Conservation (phyloP, 2,113 vertebrate species). For the Oriolus oriolus region DNA sequence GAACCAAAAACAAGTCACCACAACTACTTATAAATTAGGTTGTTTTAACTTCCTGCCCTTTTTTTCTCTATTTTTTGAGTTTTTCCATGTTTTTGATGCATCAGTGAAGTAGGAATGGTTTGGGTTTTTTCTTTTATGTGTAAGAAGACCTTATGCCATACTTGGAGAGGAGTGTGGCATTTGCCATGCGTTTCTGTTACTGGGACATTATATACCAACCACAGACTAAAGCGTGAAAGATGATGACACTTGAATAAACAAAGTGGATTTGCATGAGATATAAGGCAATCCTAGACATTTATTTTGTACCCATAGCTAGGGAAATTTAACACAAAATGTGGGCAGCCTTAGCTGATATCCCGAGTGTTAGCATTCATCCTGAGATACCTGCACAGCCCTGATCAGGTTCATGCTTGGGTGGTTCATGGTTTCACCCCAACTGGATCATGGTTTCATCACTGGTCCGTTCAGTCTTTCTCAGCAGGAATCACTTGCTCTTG, state of each 20-base stretch:
- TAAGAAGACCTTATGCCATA: neutral
- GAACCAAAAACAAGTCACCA: too few species aligned
- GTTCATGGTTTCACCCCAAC: too few species aligned
- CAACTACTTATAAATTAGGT: neutral
- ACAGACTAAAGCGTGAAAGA: neutral
- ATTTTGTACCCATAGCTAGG: neutral
- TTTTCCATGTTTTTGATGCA: neutral
- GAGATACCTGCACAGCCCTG: neutral
- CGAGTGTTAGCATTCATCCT: neutral
- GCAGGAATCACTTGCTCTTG: neutral
- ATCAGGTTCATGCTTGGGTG: too few species aligned
- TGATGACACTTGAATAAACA: neutral
- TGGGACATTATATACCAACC: neutral
- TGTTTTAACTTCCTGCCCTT: neutral
- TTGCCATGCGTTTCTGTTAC: neutral
- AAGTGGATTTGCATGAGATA: neutral
- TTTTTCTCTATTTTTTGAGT: rapidly evolving
- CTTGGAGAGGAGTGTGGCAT: neutral
- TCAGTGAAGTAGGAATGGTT: neutral
- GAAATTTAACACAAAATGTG: neutral
- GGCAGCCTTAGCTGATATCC: neutral
- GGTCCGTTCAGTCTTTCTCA: neutral
- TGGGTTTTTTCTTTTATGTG: neutral
- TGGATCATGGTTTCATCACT: neutral
- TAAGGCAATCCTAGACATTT: rapidly evolving